Base-by-base conservation (phyloP, 2,888 invertebrate genomes). In the Volucella bombylans region DNA sequence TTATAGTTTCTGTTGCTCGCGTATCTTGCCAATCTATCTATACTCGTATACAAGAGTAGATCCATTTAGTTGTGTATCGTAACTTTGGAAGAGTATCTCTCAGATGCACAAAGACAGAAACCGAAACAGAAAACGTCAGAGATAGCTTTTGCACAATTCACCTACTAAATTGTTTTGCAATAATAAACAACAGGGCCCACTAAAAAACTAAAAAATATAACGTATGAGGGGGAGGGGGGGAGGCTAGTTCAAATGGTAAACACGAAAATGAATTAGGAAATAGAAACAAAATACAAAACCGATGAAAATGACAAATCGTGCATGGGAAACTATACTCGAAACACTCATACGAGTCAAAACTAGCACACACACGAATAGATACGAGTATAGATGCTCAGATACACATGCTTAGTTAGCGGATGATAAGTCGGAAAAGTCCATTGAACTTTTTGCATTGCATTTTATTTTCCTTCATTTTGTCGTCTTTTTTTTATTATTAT, bases 381-480 rank as follows among this genome's bases (percentile, higher is more conserved):
- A n/a, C n/a, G n/a, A n/a, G n/a, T n/a, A 2, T 14, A 41, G 9
- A 39, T 14, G 15, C 49, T 59, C 11, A 54, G 50, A 80, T 61
- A n/a, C n/a, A 54, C 47, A 62, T 14, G 18, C 47, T 43, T 8
- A 49, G 23, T 23, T 59, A 50, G 76, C 62, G 49, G 74, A 62
- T 59, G 71, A 76, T 64, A 62, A 23, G 72, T 80, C 85, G 85
- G 85, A 85, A 85, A 85, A 85, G 85, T 85, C 85, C 85, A 85
- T 55, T 85, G 85, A 85, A 85, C 85, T 85, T 85, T 85, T 85
- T 77, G 81, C 85, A 80, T 71, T 83, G 69, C 71, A 61, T 74
- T 71, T 74, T 69, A 71, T 52, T 69, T 41, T 55, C 14, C 11
- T 14, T 23, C 8, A 1, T 47, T 54, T 67, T 49, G 41, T 52